A percentile compares a stretch with the other conserved stretches of the same genome.
Conservation (phyloP, 2,888 invertebrate genomes). For the Meta bourneti region DNA sequence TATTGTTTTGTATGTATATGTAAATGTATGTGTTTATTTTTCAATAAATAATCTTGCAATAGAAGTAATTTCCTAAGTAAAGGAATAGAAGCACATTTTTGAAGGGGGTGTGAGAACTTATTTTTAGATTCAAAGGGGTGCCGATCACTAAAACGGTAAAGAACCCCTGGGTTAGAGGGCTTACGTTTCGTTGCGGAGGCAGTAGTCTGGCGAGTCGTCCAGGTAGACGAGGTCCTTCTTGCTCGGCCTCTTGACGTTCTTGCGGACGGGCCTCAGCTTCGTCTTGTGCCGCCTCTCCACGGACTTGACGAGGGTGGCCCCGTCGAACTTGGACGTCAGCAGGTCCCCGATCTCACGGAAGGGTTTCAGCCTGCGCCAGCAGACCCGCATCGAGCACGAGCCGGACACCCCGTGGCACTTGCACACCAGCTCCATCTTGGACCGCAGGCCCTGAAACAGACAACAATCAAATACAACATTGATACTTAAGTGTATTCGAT, state of each 20-base stretch:
- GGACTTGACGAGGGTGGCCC: constrained; percentile 89
- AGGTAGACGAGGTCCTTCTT: constrained; percentile 94
- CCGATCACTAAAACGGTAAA: too few species aligned
- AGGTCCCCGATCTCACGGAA: constrained; percentile 89
- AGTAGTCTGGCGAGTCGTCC: constrained; percentile 95
- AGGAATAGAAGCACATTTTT: too few species aligned
- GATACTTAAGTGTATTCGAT: too few species aligned
- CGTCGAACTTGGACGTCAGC: constrained; percentile 90
- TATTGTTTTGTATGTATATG: too few species aligned
- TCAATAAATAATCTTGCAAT: too few species aligned
- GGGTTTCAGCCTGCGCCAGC: constrained; percentile 91
- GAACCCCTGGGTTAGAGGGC: too few species aligned
- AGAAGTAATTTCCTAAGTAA: too few species aligned
- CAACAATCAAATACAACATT: too few species aligned
- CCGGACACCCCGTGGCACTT: constrained; percentile 97
- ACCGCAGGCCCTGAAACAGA: constrained; percentile 81
- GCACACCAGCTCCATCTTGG: constrained; percentile 92
- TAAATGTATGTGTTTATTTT: too few species aligned
- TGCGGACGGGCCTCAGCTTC: constrained; percentile 86
- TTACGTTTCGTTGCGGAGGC: constrained; percentile 91
- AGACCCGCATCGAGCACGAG: constrained; percentile 93
- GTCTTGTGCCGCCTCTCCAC: constrained; percentile 84
- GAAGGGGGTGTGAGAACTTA: too few species aligned
- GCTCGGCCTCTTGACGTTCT: constrained; percentile 91
- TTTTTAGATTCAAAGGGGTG: too few species aligned